Percentiles rank a stretch among this genome's conserved stretches.
Conservation (phyloP, 2,888 invertebrate species). For the Tinea pellionella region DNA sequence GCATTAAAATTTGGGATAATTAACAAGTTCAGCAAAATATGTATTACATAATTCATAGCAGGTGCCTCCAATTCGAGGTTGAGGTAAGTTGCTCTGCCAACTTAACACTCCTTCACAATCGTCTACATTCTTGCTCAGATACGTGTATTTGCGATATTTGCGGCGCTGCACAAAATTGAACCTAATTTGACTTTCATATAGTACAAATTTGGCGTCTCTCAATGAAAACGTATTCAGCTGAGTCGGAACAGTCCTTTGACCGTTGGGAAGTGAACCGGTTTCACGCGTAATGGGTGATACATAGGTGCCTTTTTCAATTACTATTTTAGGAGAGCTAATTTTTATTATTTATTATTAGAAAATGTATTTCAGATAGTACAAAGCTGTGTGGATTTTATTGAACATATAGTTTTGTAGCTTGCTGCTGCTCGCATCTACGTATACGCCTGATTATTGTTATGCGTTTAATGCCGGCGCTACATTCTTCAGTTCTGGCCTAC, state of each 20-base stretch:
- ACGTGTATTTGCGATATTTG: neutral
- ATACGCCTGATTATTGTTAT: no score
- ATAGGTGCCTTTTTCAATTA: neutral
- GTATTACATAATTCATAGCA: no score
- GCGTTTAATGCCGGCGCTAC: no score
- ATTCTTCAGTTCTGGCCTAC: no score
- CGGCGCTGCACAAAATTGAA: neutral
- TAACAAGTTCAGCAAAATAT: no score
- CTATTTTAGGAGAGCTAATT: neutral
- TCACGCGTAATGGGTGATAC: neutral
- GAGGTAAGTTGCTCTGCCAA: neutral
- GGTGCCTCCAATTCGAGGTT: slow-evolving; percentile 9
- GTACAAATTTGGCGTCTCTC: neutral
- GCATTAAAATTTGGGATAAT: no score
- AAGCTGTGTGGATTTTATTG: no score
- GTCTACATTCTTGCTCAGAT: neutral
- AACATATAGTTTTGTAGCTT: no score
- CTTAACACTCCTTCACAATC: neutral
- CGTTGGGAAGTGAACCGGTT: neutral
- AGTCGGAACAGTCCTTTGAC: neutral
- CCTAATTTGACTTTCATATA: neutral
- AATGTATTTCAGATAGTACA: no score
- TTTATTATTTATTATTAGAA: no score
- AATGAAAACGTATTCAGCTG: neutral
- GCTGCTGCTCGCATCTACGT: no score